Evolutionary conservation across 2,888 invertebrate genomes (phyloP), one percentile per base, ranked within the genome.

Genomic region (Diadegma fenestrale): DNA sequence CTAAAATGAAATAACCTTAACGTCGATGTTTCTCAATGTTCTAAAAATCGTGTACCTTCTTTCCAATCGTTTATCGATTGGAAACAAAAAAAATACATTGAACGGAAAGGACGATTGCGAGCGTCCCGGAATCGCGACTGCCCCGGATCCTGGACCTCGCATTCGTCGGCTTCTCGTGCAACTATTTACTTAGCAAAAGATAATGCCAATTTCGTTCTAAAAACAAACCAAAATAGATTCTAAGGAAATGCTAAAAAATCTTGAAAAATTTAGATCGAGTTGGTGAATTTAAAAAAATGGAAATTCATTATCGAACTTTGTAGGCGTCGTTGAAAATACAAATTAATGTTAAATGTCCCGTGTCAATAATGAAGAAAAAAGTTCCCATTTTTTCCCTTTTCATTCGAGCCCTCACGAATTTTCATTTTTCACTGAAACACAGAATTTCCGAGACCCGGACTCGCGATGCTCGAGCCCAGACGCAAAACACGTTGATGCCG

Each of bases 61-160:
- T 45, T 78, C 37, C 64, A 66, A 45, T 48, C 0, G 22, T 22
- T 63, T 14, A 69, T 64, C 76, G 72, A 45, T 71, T 45, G 48
- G 64, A 82, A 63, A 54, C 41, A 14, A 61, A 76, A 37, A 61
- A 61, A 51, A 54, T 17, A n/a, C 64, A 58, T 54, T 72, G 45
- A 19, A 19, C 45, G 26, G 48, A 30, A 43, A 45, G 66, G 19
- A 41, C 45, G 78, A 68, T 17, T 68, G 37, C 78, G 81, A 78
- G 87, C 71, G 79, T 88, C 88, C 88, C 73, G 89, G 86, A 88
- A 88, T 90, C 89, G 91, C 79, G 69, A 90, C 92, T 92, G 92
- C 92, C 92, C 92, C 91, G 89, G 91, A 89, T 87, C 86, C 87
- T 82, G 87, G 90, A 90, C 75, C 85, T 87, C 86, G 66, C 82